These are phyloP conservation scores for Nemurella pictetii DNA, from an alignment of 2,888 invertebrate genomes.

Conservation along the genomic window DNA sequence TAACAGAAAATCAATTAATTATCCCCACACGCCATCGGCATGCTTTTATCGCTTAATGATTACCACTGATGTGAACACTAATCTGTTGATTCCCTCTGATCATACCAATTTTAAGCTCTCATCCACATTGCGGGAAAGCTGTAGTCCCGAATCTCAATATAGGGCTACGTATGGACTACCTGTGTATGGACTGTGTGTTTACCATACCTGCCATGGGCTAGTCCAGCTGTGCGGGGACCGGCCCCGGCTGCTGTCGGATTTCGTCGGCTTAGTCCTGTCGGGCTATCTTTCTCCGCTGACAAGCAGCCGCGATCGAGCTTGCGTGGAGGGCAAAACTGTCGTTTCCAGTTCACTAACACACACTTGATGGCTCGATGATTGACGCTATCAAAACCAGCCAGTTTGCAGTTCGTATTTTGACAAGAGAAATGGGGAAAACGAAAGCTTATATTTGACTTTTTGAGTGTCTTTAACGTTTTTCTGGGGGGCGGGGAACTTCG, in stretches of 20 bases:
- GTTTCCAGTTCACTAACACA: background rate
- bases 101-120: background rate
- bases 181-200: no score
- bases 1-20: background rate
- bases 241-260: background rate
- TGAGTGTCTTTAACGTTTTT: slow-evolving; percentile 4
- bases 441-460: slow-evolving; percentile 17
- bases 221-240: background rate
- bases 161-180: no score
- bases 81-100: background rate
- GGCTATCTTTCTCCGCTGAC: background rate
- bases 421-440: background rate
- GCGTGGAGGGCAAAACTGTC: background rate
- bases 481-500: background rate
- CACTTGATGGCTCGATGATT: slow-evolving; percentile 6
- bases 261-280: background rate
- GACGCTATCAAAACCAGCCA: slow-evolving; percentile 6
- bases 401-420: slow-evolving; percentile 15
- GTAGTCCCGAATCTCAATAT: no score
- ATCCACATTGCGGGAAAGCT: background rate
- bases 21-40: background rate
- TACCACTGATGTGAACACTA: background rate
- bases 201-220: no score
- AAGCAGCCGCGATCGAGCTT: background rate
- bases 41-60: background rate